These are phyloP conservation scores for Drosophila seguyi DNA, from an alignment of 1,140 invertebrate genomes.

Conservation along the genomic window DNA sequence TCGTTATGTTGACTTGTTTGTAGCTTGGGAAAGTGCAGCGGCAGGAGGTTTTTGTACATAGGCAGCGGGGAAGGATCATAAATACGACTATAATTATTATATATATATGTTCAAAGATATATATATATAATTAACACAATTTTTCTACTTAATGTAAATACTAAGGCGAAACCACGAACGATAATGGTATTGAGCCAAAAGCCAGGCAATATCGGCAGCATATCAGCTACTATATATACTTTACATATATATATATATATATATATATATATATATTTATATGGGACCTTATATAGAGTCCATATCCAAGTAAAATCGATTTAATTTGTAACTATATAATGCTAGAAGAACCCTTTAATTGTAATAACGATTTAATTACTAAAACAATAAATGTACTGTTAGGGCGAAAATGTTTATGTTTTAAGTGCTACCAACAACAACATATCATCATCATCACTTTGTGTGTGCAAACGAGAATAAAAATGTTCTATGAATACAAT, in stretches of 20 bases:
- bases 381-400: slow-evolving; percentile 25
- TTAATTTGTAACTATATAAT: slow-evolving; percentile 41
- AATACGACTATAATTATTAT: slow-evolving; percentile 2
- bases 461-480: slow-evolving; percentile 42
- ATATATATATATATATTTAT: no score
- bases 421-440: slow-evolving; percentile 38
- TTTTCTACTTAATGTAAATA: slow-evolving; percentile 81
- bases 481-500: slow-evolving; percentile 32
- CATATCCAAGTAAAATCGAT: slow-evolving; percentile 12
- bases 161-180: slow-evolving; percentile 49
- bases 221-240: slow-evolving; percentile 70
- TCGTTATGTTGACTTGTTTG: slow-evolving; percentile 83
- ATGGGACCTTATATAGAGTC: not conserved
- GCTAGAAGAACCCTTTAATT: slow-evolving; percentile 15
- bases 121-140: slow-evolving; percentile 60
- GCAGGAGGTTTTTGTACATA: slow-evolving; percentile 55
- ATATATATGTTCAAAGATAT: slow-evolving; percentile 14
- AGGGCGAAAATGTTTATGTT: slow-evolving; percentile 30
- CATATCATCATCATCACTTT: slow-evolving; percentile 16
- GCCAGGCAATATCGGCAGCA: slow-evolving; percentile 65
- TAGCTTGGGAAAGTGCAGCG: slow-evolving; percentile 39
- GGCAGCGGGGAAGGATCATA: not conserved
- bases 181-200: not conserved
- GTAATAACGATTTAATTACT: slow-evolving; percentile 35
- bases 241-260: no score